Evolutionary conservation across 2,113 vertebrate genomes (phyloP).

Genomic region (Phaethornis superciliosus): DNA sequence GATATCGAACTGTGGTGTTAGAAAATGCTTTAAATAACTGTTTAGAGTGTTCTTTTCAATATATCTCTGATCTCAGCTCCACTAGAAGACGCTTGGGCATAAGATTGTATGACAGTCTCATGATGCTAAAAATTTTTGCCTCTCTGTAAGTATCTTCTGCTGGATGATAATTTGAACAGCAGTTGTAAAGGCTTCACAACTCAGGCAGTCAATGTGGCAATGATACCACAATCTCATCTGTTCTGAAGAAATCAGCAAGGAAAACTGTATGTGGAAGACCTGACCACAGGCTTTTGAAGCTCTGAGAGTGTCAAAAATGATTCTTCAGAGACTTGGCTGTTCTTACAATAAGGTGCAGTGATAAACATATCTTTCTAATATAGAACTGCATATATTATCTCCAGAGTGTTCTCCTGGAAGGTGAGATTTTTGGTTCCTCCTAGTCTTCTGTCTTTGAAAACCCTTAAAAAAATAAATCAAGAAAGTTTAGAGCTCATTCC

Average conservation of each 20-base stretch:
- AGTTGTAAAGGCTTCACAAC: neutral
- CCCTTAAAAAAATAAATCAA: neutral
- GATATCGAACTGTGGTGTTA: neutral
- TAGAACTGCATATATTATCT: neutral
- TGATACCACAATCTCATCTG: neutral
- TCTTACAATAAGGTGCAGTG: neutral
- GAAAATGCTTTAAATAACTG: neutral
- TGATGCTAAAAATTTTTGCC: neutral
- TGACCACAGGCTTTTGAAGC: neutral
- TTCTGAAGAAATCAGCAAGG: neutral
- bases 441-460: neutral
- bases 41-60: neutral
- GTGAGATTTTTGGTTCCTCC: neutral
- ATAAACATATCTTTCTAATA: neutral
- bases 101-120: neutral
- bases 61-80: neutral
- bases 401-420: neutral
- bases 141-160: neutral
- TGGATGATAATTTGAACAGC: neutral
- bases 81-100: neutral
- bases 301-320: neutral
- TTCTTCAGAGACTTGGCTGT: neutral
- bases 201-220: neutral
- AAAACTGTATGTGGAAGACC: neutral
- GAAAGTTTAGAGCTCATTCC: neutral